Percentiles rank a stretch among this genome's conserved stretches.
Evolutionary conservation across 2,797 vertebrate species (phyloP).

Genomic region (Takifugu ocellatus): DNA sequence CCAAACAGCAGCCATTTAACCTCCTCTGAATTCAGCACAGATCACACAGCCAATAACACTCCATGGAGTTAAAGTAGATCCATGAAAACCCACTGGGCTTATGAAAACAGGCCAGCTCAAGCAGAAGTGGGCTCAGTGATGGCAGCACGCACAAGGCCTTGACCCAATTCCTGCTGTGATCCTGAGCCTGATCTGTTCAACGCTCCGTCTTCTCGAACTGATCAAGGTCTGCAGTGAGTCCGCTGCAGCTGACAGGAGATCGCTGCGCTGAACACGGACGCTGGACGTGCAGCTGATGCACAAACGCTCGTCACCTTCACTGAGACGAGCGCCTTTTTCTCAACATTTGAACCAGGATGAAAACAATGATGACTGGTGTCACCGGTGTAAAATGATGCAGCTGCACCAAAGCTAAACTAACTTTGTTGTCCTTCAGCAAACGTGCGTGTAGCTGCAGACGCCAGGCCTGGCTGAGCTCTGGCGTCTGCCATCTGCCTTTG

Average conservation of each 20-base stretch:
- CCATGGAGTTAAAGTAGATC: conserved; percentile 8
- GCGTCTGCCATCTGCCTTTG: too few relatives aligned
- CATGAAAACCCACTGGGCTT: too few relatives aligned
- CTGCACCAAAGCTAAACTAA: too few relatives aligned
- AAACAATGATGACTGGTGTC: too few relatives aligned
- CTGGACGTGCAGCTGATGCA: conserved; percentile 3
- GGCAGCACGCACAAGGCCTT: conserved; percentile 18
- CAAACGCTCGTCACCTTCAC: conserved; percentile 3
- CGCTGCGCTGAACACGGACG: conserved; percentile 7
- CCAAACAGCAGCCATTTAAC: too few relatives aligned
- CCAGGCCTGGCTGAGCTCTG: too few relatives aligned
- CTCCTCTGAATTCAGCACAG: conserved; percentile 3
- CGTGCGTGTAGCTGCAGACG: too few relatives aligned
- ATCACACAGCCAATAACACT: conserved; percentile 3
- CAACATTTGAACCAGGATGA: conserved; percentile 8
- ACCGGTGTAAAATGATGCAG: too few relatives aligned
- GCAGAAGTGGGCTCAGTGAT: conserved; percentile 8
- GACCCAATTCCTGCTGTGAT: conserved; percentile 5
- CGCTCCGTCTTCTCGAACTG: conserved; percentile 9
- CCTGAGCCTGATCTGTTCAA: conserved; percentile 17
- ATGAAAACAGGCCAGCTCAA: not conserved
- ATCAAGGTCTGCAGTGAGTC: conserved; percentile 21
- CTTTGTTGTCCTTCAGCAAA: too few relatives aligned
- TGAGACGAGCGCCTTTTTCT: not conserved
- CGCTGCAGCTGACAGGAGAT: conserved; percentile 6